Base-by-base conservation (phyloP, 2,113 vertebrate species). In the Rhea americana region DNA sequence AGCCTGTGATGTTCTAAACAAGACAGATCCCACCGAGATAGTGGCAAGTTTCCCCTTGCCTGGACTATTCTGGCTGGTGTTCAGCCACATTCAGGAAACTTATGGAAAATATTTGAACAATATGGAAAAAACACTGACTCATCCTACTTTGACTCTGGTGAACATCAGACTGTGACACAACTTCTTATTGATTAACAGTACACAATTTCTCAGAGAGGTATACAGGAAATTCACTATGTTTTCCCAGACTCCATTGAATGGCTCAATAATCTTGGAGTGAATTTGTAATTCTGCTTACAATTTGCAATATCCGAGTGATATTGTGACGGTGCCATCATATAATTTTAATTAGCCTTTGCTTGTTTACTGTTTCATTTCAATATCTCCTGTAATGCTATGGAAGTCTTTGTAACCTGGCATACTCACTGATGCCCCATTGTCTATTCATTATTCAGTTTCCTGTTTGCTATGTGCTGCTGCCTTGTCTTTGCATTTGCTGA, bases 391-490 rank as follows among this genome's bases (percentile, higher is more conserved):
- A 70, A 59, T 75, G 25, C 25, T 79, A 15, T 72, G 5, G 3
- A 68, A 86, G 47, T 43, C n/a, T 82, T 87, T 89, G 70, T 56
- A 87, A 84, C 37, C 65, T 59, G 79, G 65, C n/a, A 41, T 19
- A 53, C 74, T 82, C 30, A 80, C 50, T 79, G 35, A 32, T 73
- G 58, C 12, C 62, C 80, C 32, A 72, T 45, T 82, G 75, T 59
- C n/a, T 89, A 89, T 89, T 90, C 61, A 61, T 91, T 86, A 93
- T 75, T 86, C 83, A 73, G n/a, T 39, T 94, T 91, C 79, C 13
- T 5, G 22, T 88, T 91, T 86, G 65, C 61, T 82, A 24, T 24
- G 39, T 82, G 53, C 37, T 91, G 48, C 66, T 93, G 47, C 51
- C 51, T 91, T 78, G 65, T 82, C 43, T 91, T 89, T 89, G 35